A percentile compares a stretch with the other conserved stretches of the same genome.
Evolutionary conservation across 2,797 vertebrate species (phyloP).

Genomic region (Myiotriccus ornatus): DNA sequence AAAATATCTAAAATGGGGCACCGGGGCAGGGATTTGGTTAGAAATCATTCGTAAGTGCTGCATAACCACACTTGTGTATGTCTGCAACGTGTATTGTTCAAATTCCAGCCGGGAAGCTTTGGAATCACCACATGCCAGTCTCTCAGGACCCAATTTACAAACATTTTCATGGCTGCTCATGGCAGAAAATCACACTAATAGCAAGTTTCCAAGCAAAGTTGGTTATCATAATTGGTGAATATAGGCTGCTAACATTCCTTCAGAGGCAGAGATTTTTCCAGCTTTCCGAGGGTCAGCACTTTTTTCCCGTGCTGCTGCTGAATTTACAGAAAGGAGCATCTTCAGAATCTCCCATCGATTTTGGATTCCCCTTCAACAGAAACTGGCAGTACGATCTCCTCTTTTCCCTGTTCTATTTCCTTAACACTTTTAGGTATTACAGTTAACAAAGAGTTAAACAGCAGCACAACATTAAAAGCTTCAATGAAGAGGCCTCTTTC

Average conservation of each 20-base stretch:
- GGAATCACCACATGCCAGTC: background rate
- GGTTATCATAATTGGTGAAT: constrained; percentile 29
- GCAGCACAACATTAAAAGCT: background rate
- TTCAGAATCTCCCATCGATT: background rate
- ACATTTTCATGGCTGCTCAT: background rate
- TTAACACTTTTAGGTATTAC: background rate
- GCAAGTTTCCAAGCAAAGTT: constrained; percentile 17
- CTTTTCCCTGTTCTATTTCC: background rate
- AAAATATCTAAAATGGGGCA: background rate
- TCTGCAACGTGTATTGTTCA: background rate
- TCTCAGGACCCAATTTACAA: constrained; percentile 16
- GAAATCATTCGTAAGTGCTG: background rate
- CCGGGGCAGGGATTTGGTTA: background rate
- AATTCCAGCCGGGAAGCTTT: background rate
- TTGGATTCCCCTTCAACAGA: background rate
- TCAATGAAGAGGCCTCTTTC: background rate
- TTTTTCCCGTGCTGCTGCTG: background rate
- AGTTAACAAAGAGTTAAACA: background rate
- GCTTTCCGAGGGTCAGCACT: constrained; percentile 30
- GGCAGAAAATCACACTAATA: constrained; percentile 33
- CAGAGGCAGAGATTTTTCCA: background rate
- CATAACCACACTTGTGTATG: background rate
- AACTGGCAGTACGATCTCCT: background rate
- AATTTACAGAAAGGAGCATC: background rate
- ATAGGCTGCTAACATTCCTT: constrained; percentile 25